Base-by-base conservation (phyloP, 2,113 vertebrate species). In the Sprattus sprattus region DNA sequence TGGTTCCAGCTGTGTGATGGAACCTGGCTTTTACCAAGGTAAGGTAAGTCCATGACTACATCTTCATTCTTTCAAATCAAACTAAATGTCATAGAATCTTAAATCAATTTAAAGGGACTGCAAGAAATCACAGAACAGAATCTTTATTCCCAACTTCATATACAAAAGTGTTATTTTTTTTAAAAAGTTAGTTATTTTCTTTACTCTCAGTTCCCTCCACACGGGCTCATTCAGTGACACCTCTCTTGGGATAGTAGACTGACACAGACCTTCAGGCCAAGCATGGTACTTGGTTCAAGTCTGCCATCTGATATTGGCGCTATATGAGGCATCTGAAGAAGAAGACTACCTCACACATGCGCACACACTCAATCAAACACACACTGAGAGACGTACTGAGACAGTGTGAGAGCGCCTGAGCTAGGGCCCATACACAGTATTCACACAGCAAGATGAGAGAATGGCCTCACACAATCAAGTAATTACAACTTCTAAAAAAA, bases 201-300 rank as follows among this genome's bases (percentile, higher is more conserved):
- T 1, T 28, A 1, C 39, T 39, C 39, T 39, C 39, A 39, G 39
- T 39, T 39, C 39, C 39, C 39, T 39, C 39, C 39, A 39, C 39
- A 67, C 6, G 32, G 8, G 60, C 25, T 71, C 64, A 10, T 2
- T 10, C 64, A 67, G 64, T 67, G 25, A 67, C 28, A n/a, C n/a
- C 64, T 67, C 64, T 67, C n/a, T 71, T 16, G 9, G 32, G 28
- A 32, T 71, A 32, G 64, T 13, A 71, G 64, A 71, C 11, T 39
- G 71, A 78, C 71, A 78, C 71, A 78, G 71, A 78, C 71, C 71
- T 78, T 78, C 71, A 78, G 71, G 71, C 71, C 71, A 71, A 71
- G 64, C 64, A 78, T 11, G 71, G 13, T 16, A 39, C 71, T 78
- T 28, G 71, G 28, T 78, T 78, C 71, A 78, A 78, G 28, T 6